These are phyloP conservation scores for Drosophila paracracens DNA, from an alignment of 2,888 invertebrate genomes.

Conservation along the genomic window DNA sequence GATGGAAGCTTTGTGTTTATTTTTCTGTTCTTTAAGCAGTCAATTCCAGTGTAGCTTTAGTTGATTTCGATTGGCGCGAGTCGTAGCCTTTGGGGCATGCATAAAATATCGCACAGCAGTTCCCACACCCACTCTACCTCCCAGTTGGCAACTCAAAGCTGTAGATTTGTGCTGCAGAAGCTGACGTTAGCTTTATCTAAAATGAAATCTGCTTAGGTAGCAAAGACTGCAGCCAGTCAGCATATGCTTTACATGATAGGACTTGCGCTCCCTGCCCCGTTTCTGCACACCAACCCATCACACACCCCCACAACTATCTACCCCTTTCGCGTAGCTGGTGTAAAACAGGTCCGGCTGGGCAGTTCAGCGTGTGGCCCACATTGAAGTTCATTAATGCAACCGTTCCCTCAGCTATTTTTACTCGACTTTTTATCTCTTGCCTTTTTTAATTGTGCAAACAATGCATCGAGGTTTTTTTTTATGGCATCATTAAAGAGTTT, in stretches of 20 bases:
- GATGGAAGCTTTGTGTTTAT: slow-evolving; percentile 23
- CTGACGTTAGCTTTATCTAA: slow-evolving; percentile 73
- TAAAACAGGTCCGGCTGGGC: slow-evolving; percentile 29
- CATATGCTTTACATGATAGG: slow-evolving; percentile 22
- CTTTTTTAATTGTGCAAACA: slow-evolving; percentile 66
- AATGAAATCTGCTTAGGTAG: slow-evolving; percentile 76
- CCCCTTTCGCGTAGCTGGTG: neutral
- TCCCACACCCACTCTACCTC: neutral
- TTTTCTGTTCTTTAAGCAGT: slow-evolving; percentile 15
- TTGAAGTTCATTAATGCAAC: slow-evolving; percentile 65
- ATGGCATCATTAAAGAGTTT: slow-evolving; percentile 67
- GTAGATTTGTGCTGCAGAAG: slow-evolving; percentile 62
- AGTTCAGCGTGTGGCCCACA: slow-evolving; percentile 56
- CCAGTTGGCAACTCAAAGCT: slow-evolving; percentile 28
- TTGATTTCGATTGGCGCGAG: slow-evolving; percentile 43
- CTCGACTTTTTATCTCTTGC: slow-evolving; percentile 29
- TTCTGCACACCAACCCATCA: neutral
- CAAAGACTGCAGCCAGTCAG: slow-evolving; percentile 38
- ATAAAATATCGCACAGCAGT: slow-evolving; percentile 44
- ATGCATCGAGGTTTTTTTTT: slow-evolving; percentile 51
- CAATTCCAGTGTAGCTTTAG: slow-evolving; percentile 31
- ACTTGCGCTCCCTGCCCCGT: neutral
- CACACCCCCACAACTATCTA: neutral
- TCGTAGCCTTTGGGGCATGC: slow-evolving; percentile 42
- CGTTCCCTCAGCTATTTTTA: slow-evolving; percentile 50